Evolutionary conservation across 2,113 vertebrate species (phyloP).

Genomic region (Aphelocoma coerulescens): DNA sequence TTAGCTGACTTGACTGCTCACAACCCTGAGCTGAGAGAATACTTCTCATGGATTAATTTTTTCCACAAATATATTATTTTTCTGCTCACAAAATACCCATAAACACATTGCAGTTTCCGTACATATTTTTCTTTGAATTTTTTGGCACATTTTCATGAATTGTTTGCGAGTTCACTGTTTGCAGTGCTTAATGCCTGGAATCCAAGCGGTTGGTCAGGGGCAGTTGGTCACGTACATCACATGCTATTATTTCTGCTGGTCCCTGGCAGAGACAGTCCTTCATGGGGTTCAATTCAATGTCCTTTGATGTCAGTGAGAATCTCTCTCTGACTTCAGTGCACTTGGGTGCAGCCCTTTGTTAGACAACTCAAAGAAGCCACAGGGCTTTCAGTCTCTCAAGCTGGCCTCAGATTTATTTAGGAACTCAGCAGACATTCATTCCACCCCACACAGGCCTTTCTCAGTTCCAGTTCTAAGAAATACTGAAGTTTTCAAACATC

Average conservation of each 20-base stretch:
- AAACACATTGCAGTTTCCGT: conserved; percentile 11
- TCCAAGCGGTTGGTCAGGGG: background rate
- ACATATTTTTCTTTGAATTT: conserved; percentile 45
- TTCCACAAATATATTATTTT: conserved; percentile 24
- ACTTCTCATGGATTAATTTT: conserved; percentile 4
- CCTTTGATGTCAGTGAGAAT: conserved; percentile 25
- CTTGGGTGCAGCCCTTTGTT: conserved; percentile 27
- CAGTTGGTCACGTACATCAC: conserved; percentile 35
- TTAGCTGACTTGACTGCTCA: background rate
- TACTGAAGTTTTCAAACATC: background rate
- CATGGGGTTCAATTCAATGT: background rate
- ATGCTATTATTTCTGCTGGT: conserved; percentile 21
- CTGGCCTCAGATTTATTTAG: background rate
- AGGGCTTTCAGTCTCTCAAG: background rate
- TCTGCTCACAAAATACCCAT: conserved; percentile 10
- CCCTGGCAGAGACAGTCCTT: background rate
- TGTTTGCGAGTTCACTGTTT: background rate
- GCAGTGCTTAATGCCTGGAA: background rate
- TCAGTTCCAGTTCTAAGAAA: background rate
- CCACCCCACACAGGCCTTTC: background rate
- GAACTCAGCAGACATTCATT: background rate
- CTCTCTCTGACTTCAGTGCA: background rate
- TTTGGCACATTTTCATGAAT: conserved; percentile 38
- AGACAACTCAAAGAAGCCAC: conserved; percentile 1
- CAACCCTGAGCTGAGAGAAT: background rate